A percentile compares a stretch with the other conserved stretches of the same genome.
These are phyloP conservation scores for Mohoua ochrocephala DNA, from an alignment of 2,113 vertebrate genomes.

Conservation along the genomic window DNA sequence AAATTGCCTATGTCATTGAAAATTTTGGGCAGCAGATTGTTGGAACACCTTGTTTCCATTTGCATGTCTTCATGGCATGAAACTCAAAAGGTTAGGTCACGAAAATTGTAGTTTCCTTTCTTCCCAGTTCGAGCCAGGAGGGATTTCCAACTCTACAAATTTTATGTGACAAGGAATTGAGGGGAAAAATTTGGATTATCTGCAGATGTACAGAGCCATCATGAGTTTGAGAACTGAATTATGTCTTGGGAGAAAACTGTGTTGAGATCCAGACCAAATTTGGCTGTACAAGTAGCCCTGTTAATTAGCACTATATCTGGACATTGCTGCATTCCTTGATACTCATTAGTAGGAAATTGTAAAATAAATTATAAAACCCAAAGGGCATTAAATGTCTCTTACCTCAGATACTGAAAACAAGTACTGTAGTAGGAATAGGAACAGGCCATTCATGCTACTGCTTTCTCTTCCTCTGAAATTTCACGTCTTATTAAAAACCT, in stretches of 20 bases:
- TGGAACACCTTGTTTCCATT: not conserved
- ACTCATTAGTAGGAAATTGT: slow-evolving; percentile 33
- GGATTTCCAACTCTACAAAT: not conserved
- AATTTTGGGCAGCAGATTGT: not conserved
- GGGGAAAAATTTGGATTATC: not conserved
- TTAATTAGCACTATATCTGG: not conserved
- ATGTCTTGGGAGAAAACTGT: not conserved
- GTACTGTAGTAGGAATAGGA: not conserved
- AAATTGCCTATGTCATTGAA: not conserved
- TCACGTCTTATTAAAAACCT: slow-evolving; percentile 46
- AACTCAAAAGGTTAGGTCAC: not conserved
- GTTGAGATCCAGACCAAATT: not conserved
- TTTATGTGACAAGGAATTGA: not conserved
- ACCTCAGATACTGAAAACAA: not conserved
- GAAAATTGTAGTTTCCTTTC: not conserved
- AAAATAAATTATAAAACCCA: slow-evolving; percentile 40
- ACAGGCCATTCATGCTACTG: not conserved
- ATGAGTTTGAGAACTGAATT: not conserved
- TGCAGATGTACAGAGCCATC: not conserved
- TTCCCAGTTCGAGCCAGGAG: not conserved
- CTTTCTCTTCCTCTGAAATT: slow-evolving; percentile 41
- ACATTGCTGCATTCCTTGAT: not conserved
- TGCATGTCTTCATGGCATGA: not conserved
- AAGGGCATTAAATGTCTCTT: not conserved
- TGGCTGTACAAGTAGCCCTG: not conserved